A percentile compares a stretch with the other conserved stretches of the same genome.
Conservation (phyloP, 2,113 vertebrate genomes). For the Syngnathus floridae region DNA sequence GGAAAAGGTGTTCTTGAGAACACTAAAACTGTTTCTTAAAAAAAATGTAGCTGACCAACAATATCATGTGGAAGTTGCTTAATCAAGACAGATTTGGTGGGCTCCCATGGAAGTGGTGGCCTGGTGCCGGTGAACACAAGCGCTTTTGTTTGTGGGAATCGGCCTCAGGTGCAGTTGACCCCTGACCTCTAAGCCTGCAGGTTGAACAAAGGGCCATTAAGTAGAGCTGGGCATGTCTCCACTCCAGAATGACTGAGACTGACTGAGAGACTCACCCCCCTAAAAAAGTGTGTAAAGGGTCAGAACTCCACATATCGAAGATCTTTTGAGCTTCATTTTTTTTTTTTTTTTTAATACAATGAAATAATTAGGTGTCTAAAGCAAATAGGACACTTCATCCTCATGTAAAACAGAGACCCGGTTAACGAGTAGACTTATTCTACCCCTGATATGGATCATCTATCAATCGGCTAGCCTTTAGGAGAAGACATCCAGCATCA, state of each 20-base stretch:
- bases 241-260: slow-evolving; percentile 40
- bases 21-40: neutral
- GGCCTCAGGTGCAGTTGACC: slow-evolving; percentile 76
- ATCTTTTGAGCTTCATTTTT: neutral
- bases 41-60: neutral
- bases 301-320: slow-evolving; percentile 7
- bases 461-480: slow-evolving; percentile 13
- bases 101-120: slow-evolving; percentile 57
- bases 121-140: slow-evolving; percentile 60
- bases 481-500: slow-evolving; percentile 36
- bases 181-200: slow-evolving; percentile 66
- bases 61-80: slow-evolving; percentile 1
- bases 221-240: slow-evolving; percentile 48
- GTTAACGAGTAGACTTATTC: neutral
- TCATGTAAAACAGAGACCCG: neutral
- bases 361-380: neutral
- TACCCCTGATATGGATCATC: slow-evolving; percentile 8
- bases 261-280: slow-evolving; percentile 7
- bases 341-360: neutral
- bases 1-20: neutral
- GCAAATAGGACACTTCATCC: neutral
- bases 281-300: slow-evolving; percentile 15
- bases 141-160: slow-evolving; percentile 71
- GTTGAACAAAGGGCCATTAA: slow-evolving; percentile 74
- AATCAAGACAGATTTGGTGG: slow-evolving; percentile 16